Conservation (phyloP, 2,113 vertebrate genomes). For the Cardinalis cardinalis region DNA sequence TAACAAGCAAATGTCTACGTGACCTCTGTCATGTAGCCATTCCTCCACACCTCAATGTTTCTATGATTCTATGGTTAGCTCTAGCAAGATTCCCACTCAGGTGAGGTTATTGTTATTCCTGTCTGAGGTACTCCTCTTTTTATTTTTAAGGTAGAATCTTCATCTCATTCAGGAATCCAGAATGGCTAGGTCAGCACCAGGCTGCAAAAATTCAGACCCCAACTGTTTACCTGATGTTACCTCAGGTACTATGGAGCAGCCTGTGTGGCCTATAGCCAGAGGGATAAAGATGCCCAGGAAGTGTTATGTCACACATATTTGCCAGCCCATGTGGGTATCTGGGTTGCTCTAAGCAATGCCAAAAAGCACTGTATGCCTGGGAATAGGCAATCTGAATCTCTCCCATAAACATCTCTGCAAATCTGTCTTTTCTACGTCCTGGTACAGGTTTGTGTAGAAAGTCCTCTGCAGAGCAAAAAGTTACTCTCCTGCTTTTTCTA, state of each 20-base stretch:
- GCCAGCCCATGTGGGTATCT: neutral
- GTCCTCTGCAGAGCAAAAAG: neutral
- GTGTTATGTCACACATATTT: neutral
- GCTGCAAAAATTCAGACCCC: neutral
- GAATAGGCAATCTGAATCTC: neutral
- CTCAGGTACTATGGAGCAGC: neutral
- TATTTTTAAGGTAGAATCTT: neutral
- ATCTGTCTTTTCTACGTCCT: neutral
- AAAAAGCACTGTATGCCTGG: neutral
- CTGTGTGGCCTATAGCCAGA: neutral
- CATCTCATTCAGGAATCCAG: neutral
- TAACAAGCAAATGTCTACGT: too few relatives aligned
- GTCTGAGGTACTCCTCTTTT: neutral
- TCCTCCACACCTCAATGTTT: neutral
- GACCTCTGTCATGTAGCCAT: too few relatives aligned
- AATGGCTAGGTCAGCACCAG: neutral
- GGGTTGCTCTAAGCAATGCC: neutral
- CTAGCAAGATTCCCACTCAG: neutral
- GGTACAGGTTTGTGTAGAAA: neutral
- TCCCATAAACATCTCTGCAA: neutral
- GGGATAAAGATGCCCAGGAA: neutral
- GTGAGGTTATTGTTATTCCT: neutral
- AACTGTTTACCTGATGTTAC: neutral
- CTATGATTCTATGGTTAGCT: neutral
- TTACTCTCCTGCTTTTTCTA: neutral